phyloP scores from a whole-genome alignment of 1,140 invertebrate genomes.

The Heliconius nattereri region DNA sequence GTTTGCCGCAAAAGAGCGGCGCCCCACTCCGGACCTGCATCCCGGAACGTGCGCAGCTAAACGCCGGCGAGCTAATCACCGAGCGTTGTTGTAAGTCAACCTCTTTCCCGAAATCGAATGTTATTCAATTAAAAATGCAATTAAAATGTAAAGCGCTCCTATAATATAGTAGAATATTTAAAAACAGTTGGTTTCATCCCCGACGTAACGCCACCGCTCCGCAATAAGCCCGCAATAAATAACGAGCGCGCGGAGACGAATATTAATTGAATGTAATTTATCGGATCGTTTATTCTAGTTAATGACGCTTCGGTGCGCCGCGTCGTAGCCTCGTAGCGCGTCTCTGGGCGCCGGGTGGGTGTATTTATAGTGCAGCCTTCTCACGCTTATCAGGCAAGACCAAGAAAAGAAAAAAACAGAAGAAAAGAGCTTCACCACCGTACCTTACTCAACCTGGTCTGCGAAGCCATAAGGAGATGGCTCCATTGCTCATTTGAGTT shows the following conservation, averaged over 20 bases:
- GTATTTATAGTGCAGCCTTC: no score
- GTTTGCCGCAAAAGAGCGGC: no score
- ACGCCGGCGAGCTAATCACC: not conserved
- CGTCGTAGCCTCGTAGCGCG: not conserved
- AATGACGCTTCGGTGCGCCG: conserved; percentile 23
- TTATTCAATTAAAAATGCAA: not conserved
- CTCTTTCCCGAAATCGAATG: not conserved
- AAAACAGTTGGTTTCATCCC: conserved; percentile 13
- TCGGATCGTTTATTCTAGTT: conserved; percentile 31
- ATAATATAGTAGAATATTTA: not conserved
- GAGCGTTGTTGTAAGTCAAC: not conserved
- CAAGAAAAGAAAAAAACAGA: no score
- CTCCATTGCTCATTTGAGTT: conserved; percentile 21
- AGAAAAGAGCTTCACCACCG: no score
- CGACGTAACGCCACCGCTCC: not conserved
- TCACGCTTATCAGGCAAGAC: no score
- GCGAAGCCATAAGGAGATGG: not conserved
- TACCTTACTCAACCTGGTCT: no score
- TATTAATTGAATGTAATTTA: conserved; percentile 33
- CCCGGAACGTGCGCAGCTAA: not conserved
- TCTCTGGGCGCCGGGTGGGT: no score
- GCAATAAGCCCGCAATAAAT: conserved; percentile 16
- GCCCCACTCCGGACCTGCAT: not conserved
- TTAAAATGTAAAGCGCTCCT: conserved; percentile 9
- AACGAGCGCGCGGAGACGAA: conserved; percentile 27